A percentile compares a stretch with the other conserved stretches of the same genome.
Conservation (phyloP, 2,113 vertebrate species). For the Terrapene triunguis region DNA sequence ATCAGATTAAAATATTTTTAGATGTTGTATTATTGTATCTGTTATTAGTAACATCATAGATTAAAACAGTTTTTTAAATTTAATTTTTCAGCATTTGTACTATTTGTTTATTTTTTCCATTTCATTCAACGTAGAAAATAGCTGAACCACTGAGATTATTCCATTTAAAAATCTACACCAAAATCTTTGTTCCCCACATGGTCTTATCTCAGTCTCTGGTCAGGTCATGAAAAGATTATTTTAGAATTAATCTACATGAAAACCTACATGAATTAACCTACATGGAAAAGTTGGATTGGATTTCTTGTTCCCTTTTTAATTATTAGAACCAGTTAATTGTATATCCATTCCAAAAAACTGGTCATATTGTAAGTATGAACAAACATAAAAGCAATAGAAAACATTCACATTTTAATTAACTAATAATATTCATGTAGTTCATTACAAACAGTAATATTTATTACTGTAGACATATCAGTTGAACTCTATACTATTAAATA, state of each 20-base stretch:
- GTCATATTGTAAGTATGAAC: not conserved
- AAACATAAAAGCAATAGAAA: not conserved
- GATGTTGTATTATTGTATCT: not conserved
- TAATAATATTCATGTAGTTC: not conserved
- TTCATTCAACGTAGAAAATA: not conserved
- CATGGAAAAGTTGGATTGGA: not conserved
- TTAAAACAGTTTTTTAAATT: not conserved
- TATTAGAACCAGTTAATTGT: not conserved
- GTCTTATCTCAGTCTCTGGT: not conserved
- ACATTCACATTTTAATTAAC: not conserved
- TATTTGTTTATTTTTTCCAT: not conserved
- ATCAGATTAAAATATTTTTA: not conserved
- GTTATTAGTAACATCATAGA: not conserved
- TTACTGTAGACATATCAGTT: not conserved
- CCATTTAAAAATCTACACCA: not conserved
- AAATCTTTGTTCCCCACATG: not conserved
- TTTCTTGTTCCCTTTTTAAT: not conserved
- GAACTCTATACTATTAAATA: not conserved
- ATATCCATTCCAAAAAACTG: not conserved
- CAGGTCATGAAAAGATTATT: not conserved
- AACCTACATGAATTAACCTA: not conserved
- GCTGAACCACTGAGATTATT: not conserved
- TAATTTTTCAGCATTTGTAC: not conserved
- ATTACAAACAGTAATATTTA: not conserved
- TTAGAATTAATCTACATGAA: not conserved